These are phyloP conservation scores for Lycaon pictus DNA, from an alignment of 2,113 vertebrate species.

Conservation along the genomic window DNA sequence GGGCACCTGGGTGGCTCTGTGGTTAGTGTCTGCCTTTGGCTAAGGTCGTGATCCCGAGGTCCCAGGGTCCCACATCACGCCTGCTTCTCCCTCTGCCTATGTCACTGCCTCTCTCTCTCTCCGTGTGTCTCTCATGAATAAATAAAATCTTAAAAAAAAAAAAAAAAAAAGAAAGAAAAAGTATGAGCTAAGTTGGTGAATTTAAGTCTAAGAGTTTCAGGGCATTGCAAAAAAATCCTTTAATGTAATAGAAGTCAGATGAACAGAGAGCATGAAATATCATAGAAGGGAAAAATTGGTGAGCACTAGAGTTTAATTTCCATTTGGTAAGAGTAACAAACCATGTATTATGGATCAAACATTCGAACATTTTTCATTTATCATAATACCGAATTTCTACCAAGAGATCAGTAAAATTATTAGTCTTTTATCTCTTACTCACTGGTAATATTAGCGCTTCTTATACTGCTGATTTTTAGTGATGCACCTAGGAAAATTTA, in stretches of 20 bases:
- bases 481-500: background rate
- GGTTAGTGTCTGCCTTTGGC: no score
- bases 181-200: conserved; percentile 9
- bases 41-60: no score
- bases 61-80: no score
- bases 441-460: conserved; percentile 2
- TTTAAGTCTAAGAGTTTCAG: background rate
- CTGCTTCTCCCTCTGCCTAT: no score
- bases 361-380: conserved; percentile 46
- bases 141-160: no score
- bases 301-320: conserved; percentile 12
- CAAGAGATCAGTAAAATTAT: background rate
- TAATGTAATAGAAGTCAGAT: background rate
- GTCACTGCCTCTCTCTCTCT: no score
- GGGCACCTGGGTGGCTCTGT: no score
- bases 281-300: background rate
- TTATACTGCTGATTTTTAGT: background rate
- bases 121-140: no score
- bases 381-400: background rate
- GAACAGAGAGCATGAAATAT: background rate
- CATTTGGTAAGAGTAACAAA: conserved; percentile 47
- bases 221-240: background rate
- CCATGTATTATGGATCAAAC: background rate
- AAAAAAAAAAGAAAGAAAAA: background rate
- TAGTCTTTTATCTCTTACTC: conserved; percentile 10